phyloP scores from a whole-genome alignment of 1,140 invertebrate species.

The Archivesica marissinica region DNA sequence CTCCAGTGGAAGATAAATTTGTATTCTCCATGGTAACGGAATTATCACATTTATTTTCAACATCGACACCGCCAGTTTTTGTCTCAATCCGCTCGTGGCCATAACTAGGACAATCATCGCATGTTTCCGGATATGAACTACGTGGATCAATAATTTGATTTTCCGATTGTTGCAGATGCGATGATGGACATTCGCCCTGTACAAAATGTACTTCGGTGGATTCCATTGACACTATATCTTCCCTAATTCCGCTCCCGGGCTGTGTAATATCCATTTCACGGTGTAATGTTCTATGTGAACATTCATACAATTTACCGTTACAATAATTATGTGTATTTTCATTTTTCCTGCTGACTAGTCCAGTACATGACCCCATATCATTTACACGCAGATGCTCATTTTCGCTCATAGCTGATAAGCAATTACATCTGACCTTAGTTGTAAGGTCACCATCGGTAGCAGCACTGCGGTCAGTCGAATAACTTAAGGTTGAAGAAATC shows the following conservation, averaged over 20 bases:
- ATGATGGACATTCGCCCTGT: too few species aligned
- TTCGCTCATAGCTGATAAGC: neutral
- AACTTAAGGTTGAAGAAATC: neutral
- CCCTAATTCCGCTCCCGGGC: neutral
- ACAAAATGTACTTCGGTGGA: too few species aligned
- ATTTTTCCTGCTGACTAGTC: neutral
- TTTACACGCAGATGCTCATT: neutral
- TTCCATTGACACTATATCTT: too few species aligned
- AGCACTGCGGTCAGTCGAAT: neutral
- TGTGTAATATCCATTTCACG: neutral
- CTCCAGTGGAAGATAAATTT: neutral
- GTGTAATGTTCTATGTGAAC: neutral
- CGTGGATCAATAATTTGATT: neutral
- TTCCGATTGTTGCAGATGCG: neutral
- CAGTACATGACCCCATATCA: neutral
- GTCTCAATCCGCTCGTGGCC: too few species aligned
- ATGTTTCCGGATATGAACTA: neutral
- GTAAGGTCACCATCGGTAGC: neutral
- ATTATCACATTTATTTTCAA: neutral
- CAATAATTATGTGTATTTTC: neutral
- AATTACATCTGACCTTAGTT: conserved; percentile 14
- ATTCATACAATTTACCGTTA: neutral
- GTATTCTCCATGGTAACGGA: neutral
- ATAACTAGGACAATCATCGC: too few species aligned
- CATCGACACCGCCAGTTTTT: too few species aligned